Percentiles rank a stretch among this genome's conserved stretches.
phyloP scores from a whole-genome alignment of 1,140 invertebrate species.

The Aphaenogaster ashmeadi region DNA sequence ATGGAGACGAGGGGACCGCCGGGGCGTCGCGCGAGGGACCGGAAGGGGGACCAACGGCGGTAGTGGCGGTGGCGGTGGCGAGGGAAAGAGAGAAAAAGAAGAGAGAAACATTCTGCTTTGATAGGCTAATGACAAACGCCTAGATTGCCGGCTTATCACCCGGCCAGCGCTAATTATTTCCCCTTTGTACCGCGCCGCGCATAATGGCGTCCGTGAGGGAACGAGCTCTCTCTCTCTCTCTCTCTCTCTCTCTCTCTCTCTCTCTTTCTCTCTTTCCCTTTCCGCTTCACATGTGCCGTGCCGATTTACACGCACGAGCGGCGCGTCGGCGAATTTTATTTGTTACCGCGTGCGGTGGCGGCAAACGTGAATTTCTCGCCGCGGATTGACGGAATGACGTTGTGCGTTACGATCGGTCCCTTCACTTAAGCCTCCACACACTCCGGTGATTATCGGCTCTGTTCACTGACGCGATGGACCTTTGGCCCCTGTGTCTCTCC shows the following conservation, averaged over 20 bases:
- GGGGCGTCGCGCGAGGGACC: slow-evolving; percentile 46
- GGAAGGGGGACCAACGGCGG: slow-evolving; percentile 45
- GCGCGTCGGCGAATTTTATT: slow-evolving; percentile 66
- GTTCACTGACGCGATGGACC: slow-evolving; percentile 33
- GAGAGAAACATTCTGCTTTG: slow-evolving; percentile 82
- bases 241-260: not conserved
- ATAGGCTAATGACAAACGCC: slow-evolving; percentile 87
- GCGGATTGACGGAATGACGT: slow-evolving; percentile 49
- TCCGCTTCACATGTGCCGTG: slow-evolving; percentile 40
- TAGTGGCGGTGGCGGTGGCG: not conserved
- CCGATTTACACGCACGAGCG: slow-evolving; percentile 66
- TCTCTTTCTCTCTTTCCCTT: slow-evolving; percentile 14
- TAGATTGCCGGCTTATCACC: slow-evolving; percentile 86
- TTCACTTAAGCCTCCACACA: slow-evolving; percentile 24
- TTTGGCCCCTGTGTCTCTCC: slow-evolving; percentile 47
- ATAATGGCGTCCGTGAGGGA: slow-evolving; percentile 77
- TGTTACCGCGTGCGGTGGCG: slow-evolving; percentile 42
- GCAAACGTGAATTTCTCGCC: slow-evolving; percentile 25
- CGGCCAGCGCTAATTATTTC: slow-evolving; percentile 86
- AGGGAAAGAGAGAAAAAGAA: slow-evolving; percentile 15
- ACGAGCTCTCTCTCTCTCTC: not conserved
- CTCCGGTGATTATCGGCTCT: slow-evolving; percentile 60
- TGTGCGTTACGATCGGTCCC: slow-evolving; percentile 47
- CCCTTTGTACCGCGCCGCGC: slow-evolving; percentile 83
- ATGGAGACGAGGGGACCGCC: slow-evolving; percentile 46